Evolutionary conservation across 2,797 vertebrate genomes (phyloP), one percentile per base, ranked within the genome.

Genomic region (Distichodus sexfasciatus): DNA sequence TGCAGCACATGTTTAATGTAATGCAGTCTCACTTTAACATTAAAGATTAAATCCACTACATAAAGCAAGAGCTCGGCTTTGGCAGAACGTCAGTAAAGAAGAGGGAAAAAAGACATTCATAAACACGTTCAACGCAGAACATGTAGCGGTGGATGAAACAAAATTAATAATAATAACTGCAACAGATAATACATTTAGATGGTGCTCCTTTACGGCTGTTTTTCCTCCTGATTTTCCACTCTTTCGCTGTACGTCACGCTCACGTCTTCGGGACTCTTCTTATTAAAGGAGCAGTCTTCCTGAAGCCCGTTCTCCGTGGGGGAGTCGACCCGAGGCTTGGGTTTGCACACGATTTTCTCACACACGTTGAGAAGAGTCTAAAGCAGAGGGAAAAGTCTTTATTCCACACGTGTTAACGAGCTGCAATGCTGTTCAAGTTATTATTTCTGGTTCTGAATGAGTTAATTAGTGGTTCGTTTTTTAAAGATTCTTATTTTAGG

Each of bases 281-380:
- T 63, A 28, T 44, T 54, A 6, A 41, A 35, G 21, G 21, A 46
- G 5, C 0, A 4, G 6, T 71, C 66, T 72, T 81, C 84, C 54
- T 88, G 76, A 12, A 87, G 86, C 73, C 85, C 87, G 76, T 93
- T 91, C 57, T 91, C 85, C 71, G 89, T 89, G 14, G 92, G 91
- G 17, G 89, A 91, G 28, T 93, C 90, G 4, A 89, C 83, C 82
- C 92, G 91, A 35, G 92, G 90, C 75, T 91, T 93, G 17, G 91
- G 89, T 41, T 93, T 92, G 33, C 86, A 88, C 40, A 94, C 89
- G 21, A 92, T 71, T 0, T 90, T 83, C 35, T 92, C 89, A 76
- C 92, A 93, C 9, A 83, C 51, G 40, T 77, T 83, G 57, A 84
- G 83, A 66, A 94, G 70, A 26, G 90, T 87, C 92, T 94, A 66